Evolutionary conservation across 2,797 vertebrate species (phyloP).

Genomic region (Pseudocheirus occidentalis): DNA sequence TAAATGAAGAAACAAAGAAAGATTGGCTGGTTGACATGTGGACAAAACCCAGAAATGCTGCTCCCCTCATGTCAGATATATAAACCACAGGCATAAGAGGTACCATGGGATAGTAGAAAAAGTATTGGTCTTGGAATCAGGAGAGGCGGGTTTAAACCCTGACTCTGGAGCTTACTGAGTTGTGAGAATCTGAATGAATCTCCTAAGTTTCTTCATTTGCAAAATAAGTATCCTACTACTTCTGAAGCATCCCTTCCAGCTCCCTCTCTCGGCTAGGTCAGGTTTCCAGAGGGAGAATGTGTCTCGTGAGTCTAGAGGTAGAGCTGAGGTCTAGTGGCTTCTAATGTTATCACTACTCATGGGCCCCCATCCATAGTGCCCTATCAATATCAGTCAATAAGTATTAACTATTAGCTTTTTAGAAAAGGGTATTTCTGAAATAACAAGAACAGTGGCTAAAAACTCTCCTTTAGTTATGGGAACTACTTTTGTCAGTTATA

Average conservation of each 20-base stretch:
- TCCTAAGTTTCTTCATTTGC: background rate
- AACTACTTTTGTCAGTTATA: background rate
- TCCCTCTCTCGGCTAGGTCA: background rate
- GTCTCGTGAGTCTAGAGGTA: background rate
- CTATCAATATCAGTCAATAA: background rate
- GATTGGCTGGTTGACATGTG: background rate
- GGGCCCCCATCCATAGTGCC: background rate
- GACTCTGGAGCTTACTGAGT: background rate
- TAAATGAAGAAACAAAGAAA: background rate
- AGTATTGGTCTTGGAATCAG: background rate
- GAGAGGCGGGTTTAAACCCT: background rate
- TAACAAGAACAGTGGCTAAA: background rate
- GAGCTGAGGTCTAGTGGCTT: background rate
- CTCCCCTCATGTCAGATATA: background rate
- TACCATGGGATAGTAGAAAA: background rate
- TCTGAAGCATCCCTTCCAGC: background rate
- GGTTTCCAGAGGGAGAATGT: background rate
- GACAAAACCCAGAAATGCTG: background rate
- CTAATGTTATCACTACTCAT: background rate
- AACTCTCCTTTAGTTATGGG: background rate
- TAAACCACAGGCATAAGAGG: background rate
- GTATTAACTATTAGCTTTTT: background rate
- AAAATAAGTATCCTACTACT: background rate
- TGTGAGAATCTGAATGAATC: background rate
- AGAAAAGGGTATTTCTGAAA: background rate